Evolutionary conservation across 2,888 invertebrate species (phyloP), one percentile per base, ranked within the genome.

Genomic region (Coenonympha glycerion): DNA sequence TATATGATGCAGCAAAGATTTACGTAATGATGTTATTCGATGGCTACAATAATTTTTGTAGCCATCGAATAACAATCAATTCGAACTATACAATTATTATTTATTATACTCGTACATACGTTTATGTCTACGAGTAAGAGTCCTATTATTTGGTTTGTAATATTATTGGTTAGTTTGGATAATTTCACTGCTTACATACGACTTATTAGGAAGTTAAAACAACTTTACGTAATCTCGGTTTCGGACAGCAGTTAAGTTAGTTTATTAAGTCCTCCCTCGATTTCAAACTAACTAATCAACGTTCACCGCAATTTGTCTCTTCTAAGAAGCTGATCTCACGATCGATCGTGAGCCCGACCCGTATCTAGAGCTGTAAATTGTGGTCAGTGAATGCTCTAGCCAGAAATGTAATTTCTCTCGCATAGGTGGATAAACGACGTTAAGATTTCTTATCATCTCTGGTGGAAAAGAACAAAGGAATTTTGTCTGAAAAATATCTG

Each of bases 401-500:
- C 26, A 33, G 34, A 42, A 47, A 47, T 45, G 45, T 45, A 44
- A 47, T 26, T 44, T 46, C 47, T 41, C 41, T 36, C 26, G 24
- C 26, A 36, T 42, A 24, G 37, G 47, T 49, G 42, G 34, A 47
- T 42, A 41, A 30, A 40, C 45, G 30, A 40, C 39, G 34, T 45
- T 45, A 34, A 45, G 45, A 45, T 45, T 31, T 33, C 39, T 33
- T 31, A 31, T 22, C 44, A 31, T 49, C 45, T 39, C 24, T 30
- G n/a, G 28, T 58, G 62, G 64, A 68, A 18, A n/a, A 34, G 34
- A 45, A 34, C 34, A 42, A 42, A 42, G 31, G 18, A 33, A 34
- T 34, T 16, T 34, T 9, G 45, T 45, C 34, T 45, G 33, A 34
- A 21, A 40, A 42, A 42, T 21, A 30, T 24, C 39, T 15, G 39